Evolutionary conservation across 2,113 vertebrate genomes (phyloP).

Genomic region (Neotoma lepida): DNA sequence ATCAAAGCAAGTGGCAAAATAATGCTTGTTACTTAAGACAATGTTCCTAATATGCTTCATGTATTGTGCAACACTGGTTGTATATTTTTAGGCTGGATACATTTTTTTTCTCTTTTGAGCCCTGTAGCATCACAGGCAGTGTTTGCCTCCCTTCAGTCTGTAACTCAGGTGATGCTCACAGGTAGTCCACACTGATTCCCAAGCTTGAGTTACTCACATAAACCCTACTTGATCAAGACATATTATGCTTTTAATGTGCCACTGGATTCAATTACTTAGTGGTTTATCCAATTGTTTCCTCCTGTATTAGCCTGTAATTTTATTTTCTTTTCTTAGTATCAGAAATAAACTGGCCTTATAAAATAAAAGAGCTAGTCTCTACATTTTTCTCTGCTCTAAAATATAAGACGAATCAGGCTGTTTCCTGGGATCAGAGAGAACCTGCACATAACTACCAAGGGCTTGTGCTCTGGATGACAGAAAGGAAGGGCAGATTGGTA

Average conservation of each 20-base stretch:
- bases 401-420: not conserved
- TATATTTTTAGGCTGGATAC: not conserved
- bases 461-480: not conserved
- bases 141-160: not conserved
- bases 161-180: slow-evolving; percentile 22
- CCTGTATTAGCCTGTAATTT: slow-evolving; percentile 27
- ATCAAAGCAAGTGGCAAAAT: not conserved
- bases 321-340: slow-evolving; percentile 31
- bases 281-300: not conserved
- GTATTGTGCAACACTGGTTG: not conserved
- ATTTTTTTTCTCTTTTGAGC: not conserved
- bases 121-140: not conserved
- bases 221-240: slow-evolving; percentile 45
- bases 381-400: slow-evolving; percentile 16
- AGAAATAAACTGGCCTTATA: slow-evolving; percentile 39
- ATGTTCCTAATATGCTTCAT: slow-evolving; percentile 14
- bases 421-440: not conserved
- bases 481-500: not conserved
- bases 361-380: slow-evolving; percentile 2
- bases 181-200: not conserved
- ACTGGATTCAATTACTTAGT: slow-evolving; percentile 7
- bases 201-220: slow-evolving; percentile 41
- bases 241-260: slow-evolving; percentile 4
- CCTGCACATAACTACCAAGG: not conserved
- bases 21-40: not conserved